Conservation (phyloP, 2,888 invertebrate species). For the Pinctada fucata region DNA sequence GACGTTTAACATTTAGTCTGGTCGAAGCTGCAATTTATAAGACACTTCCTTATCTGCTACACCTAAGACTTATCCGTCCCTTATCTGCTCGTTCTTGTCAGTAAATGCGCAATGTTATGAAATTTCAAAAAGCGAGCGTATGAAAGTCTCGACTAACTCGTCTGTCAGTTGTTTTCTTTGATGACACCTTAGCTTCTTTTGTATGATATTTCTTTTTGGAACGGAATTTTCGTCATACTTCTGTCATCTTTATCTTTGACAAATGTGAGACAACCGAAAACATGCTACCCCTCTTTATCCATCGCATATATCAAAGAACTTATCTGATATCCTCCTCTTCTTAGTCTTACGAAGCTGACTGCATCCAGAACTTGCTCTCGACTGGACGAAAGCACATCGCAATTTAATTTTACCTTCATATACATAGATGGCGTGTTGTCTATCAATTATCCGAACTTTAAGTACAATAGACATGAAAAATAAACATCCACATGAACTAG, state of each 20-base stretch:
- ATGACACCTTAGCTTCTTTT: slow-evolving; percentile 40
- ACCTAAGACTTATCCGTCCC: slow-evolving; percentile 32
- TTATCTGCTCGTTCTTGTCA: slow-evolving; percentile 29
- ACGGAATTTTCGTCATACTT: slow-evolving; percentile 23
- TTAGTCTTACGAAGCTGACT: no score
- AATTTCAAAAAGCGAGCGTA: slow-evolving; percentile 32
- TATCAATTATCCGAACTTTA: no score
- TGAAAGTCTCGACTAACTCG: slow-evolving; percentile 40
- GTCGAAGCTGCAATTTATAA: slow-evolving; percentile 31
- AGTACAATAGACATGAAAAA: no score
- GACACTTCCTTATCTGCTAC: slow-evolving; percentile 31
- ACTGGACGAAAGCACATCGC: no score
- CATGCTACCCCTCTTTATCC: slow-evolving; percentile 38
- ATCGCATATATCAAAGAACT: slow-evolving; percentile 13
- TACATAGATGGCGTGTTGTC: no score
- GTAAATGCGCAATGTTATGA: slow-evolving; percentile 39
- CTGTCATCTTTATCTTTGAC: slow-evolving; percentile 14
- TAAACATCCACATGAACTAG: no score
- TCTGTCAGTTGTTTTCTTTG: slow-evolving; percentile 27
- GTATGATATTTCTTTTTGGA: slow-evolving; percentile 34
- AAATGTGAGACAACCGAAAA: slow-evolving; percentile 30
- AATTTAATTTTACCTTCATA: no score
- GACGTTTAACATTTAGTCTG: no score
- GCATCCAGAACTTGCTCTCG: no score
- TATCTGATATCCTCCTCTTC: no score